Base-by-base conservation (phyloP, 2,113 vertebrate genomes). In the Periophthalmus modestus region DNA sequence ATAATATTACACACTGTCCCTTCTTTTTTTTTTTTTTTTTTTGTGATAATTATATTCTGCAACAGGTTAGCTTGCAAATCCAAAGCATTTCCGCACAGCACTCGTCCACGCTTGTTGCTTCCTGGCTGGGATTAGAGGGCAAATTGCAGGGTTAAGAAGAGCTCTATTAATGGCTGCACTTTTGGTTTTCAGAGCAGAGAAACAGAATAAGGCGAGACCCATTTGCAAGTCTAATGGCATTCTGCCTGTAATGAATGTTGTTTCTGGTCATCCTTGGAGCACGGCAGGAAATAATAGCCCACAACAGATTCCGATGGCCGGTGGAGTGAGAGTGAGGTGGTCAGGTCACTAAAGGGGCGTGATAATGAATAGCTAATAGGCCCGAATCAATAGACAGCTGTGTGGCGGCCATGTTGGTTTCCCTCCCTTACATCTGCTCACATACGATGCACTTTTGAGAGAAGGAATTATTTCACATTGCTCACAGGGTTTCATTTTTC, bases 171-270 rank as follows among this genome's bases (percentile, higher is more conserved):
- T 78, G 81, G 58, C 67, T 76, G 74, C 74, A 83, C 72, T 76
- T 81, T 85, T 43, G 75, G 18, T 58, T 24, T 36, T 46, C 58
- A 13, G 50, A 80, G 69, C 61, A 74, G 74, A 78, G 69, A 82
- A 48, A 77, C 6, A 58, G 57, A 69, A 70, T 58, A 24, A 77
- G 67, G 69, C 75, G 62, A 68, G 62, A 43, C 19, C 61, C 66
- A 85, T 86, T 88, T 87, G 82, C 82, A 88, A 86, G 78, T 92
- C 82, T 84, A 87, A 90, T 82, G 62, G 76, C 66, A 57, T 82
- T 67, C 48, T 80, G 85, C 72, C 61, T 88, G 77, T 86, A 84
- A 88, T 89, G 81, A 90, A 88, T 57, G 82, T 59, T 74, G 14
- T 73, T 85, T 72, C 71, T 80, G 80, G 55, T 82, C 82, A 79